Conservation (phyloP, 2,888 invertebrate genomes). For the Drosophila flavopinicola region DNA sequence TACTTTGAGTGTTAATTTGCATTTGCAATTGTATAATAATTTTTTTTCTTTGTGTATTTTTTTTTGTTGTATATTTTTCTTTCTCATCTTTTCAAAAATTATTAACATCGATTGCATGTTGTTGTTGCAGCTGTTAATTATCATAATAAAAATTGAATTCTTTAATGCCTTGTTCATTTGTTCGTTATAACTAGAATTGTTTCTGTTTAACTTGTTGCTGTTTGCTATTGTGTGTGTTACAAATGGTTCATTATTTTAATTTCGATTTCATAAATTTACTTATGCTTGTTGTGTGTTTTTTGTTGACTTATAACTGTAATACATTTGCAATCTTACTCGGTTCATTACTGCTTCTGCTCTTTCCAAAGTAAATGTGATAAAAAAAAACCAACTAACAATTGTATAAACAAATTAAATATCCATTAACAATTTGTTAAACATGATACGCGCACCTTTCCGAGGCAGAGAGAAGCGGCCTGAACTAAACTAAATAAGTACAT, state of each 20-base stretch:
- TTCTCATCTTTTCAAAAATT: conserved; percentile 64
- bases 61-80: conserved; percentile 48
- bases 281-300: conserved; percentile 37
- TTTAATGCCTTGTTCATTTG: conserved; percentile 41
- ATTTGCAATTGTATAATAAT: conserved; percentile 77
- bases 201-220: conserved; percentile 44
- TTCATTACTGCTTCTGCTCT: conserved; percentile 28
- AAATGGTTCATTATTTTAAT: conserved; percentile 27
- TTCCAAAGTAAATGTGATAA: conserved; percentile 56
- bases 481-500: conserved; percentile 63
- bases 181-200: conserved; percentile 49
- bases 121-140: conserved; percentile 72
- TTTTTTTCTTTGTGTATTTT: conserved; percentile 58
- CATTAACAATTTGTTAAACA: conserved; percentile 72
- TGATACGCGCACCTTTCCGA: conserved; percentile 22
- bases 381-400: conserved; percentile 64
- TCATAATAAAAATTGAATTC: conserved; percentile 69
- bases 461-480: conserved; percentile 23
- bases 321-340: conserved; percentile 35
- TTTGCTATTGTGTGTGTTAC: conserved; percentile 39
- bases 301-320: conserved; percentile 53
- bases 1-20: conserved; percentile 75
- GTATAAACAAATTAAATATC: conserved; percentile 60
- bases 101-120: conserved; percentile 73
- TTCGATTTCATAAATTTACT: conserved; percentile 38